Conservation (phyloP, 2,888 invertebrate genomes). For the Heteromurus nitidus region DNA sequence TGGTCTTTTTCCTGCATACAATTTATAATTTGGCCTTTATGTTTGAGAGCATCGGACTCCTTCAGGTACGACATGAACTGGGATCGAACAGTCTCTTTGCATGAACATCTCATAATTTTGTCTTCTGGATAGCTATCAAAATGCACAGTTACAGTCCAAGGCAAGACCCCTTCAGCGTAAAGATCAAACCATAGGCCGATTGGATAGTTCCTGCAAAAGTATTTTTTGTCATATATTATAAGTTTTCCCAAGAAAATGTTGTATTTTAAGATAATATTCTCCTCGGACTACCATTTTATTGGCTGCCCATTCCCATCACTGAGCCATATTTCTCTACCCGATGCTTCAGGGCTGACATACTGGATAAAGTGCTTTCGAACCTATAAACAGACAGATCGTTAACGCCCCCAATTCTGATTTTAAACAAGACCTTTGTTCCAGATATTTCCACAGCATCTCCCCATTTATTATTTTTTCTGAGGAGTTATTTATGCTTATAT, state of each 20-base stretch:
- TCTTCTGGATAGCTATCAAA: slow-evolving; percentile 96
- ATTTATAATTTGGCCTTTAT: slow-evolving; percentile 90
- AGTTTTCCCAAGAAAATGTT: background rate
- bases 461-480: too few relatives aligned
- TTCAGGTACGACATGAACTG: slow-evolving; percentile 95
- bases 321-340: slow-evolving; percentile 94
- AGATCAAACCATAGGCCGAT: slow-evolving; percentile 94
- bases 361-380: slow-evolving; percentile 91
- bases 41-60: slow-evolving; percentile 98
- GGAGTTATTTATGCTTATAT: too few relatives aligned
- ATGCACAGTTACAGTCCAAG: slow-evolving; percentile 95
- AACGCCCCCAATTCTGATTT: too few relatives aligned
- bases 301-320: slow-evolving; percentile 91
- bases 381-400: too few relatives aligned
- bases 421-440: too few relatives aligned
- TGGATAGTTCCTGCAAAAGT: slow-evolving; percentile 79
- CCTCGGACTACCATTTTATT: slow-evolving; percentile 85
- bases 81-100: slow-evolving; percentile 92
- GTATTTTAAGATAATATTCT: background rate
- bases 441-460: too few relatives aligned
- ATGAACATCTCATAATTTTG: slow-evolving; percentile 87
- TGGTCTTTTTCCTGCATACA: slow-evolving; percentile 98
- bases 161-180: slow-evolving; percentile 83
- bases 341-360: slow-evolving; percentile 86
- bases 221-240: background rate